Evolutionary conservation across 2,888 invertebrate species (phyloP), one percentile per base, ranked within the genome.

Genomic region (Lymantria monacha): DNA sequence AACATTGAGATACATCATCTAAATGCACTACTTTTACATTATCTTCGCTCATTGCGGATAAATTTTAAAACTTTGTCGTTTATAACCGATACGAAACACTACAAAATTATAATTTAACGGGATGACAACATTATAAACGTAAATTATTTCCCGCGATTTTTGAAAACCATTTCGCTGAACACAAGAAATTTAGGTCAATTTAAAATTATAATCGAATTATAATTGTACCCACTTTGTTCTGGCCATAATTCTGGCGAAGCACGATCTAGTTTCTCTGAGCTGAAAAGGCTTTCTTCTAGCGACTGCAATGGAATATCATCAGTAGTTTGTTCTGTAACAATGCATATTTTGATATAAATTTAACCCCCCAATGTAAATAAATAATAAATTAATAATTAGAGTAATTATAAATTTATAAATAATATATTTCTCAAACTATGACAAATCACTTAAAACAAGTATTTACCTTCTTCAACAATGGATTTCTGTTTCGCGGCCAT

Each of bases 181-280:
- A 30, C 14, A 13, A 44, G 42, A 36, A 48, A 3, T n/a, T 10
- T 33, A 33, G 33, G 10, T 10, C 10, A 2, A 15, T 15, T 8
- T 9, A 36, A 44, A 30, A 3, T 9, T n/a, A 15, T 0, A 10
- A 9, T 3, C 10, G 7, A 10, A 3, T 33, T 10, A 8, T 33
- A 33, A 33, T 33, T 9, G 5, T 11, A 44, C 95, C 94, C 93
- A 97, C 98, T 96, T 92, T 97, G 96, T 85, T 98, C 98, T 22
- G 98, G 98, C 98, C 98, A 99, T 72, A 98, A 86, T 79, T 98
- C 98, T 33, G 98, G 98, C 1, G 98, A 98, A n/a, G 97, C 94
- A 68, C 98, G 93, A 85, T 98, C 98, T 69, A 99, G 89, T 79
- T 96, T 97, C 89, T 99, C 98, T 76, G 96, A 92, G 76, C 97